phyloP scores from a whole-genome alignment of 2,888 invertebrate species.

The Ophion ellenae region DNA sequence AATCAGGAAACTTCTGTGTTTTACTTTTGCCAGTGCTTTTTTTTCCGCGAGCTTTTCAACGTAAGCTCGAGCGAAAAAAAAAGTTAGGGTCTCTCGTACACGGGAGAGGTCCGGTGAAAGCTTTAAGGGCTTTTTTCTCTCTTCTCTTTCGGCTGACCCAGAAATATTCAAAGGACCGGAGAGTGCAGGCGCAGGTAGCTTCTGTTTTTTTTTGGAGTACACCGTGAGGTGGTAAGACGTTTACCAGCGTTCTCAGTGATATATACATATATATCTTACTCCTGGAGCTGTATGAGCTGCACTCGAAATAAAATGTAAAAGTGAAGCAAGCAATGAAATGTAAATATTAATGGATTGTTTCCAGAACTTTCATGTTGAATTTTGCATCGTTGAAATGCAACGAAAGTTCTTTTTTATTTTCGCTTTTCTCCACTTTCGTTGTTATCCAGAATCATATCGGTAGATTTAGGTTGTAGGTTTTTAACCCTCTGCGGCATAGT shows the following conservation, averaged over 20 bases:
- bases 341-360: conserved; percentile 62
- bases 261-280: neutral
- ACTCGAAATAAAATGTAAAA: conserved; percentile 28
- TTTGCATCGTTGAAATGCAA: too few species aligned
- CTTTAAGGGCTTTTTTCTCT: conserved; percentile 5
- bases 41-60: conserved; percentile 44
- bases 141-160: conserved; percentile 57
- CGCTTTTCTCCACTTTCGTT: too few species aligned
- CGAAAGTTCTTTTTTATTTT: too few species aligned
- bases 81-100: conserved; percentile 30
- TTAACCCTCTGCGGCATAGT: too few species aligned
- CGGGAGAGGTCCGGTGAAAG: conserved; percentile 48
- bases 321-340: conserved; percentile 45
- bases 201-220: conserved; percentile 37
- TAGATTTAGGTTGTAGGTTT: too few species aligned
- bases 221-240: conserved; percentile 56
- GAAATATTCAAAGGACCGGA: conserved; percentile 56
- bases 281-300: conserved; percentile 46
- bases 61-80: conserved; percentile 30
- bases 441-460: too few species aligned
- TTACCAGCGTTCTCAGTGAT: conserved; percentile 40
- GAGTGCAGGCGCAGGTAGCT: conserved; percentile 22
- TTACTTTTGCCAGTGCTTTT: conserved; percentile 38
- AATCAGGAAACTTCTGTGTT: conserved; percentile 58
- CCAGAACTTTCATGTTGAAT: neutral